phyloP scores from a whole-genome alignment of 2,888 invertebrate genomes.

The Isoperla grammatica region DNA sequence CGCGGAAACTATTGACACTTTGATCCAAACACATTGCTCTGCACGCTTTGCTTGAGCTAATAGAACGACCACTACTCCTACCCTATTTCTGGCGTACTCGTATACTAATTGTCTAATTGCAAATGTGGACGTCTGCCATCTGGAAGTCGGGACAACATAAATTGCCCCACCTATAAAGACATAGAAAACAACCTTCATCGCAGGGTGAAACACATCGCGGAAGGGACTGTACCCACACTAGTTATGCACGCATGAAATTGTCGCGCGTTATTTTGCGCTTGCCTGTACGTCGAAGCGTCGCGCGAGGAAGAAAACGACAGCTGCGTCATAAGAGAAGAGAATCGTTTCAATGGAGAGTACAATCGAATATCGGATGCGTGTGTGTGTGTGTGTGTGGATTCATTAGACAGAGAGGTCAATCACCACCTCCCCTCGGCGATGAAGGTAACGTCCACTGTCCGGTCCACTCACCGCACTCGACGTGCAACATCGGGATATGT shows the following conservation, averaged over 20 bases:
- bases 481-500: not conserved
- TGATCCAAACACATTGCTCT: not conserved
- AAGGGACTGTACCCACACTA: not conserved
- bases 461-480: not conserved
- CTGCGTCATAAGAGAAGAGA: not conserved
- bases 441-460: conserved; percentile 19
- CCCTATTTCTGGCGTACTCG: not conserved
- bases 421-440: conserved; percentile 18
- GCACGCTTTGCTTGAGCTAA: too few species aligned
- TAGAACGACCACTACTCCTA: too few species aligned
- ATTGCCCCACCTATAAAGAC: not conserved
- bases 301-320: not conserved
- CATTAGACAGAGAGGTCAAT: conserved; percentile 19
- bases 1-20: too few species aligned
- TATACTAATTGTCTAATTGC: conserved; percentile 9
- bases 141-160: not conserved
- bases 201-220: too few species aligned
- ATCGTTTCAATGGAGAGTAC: not conserved
- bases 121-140: conserved; percentile 3
- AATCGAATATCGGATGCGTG: not conserved
- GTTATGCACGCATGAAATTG: not conserved
- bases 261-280: not conserved
- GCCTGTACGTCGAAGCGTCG: conserved; percentile 5
- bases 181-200: not conserved
- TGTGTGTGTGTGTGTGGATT: too few species aligned